Evolutionary conservation across 2,797 vertebrate species (phyloP).

Genomic region (Selene dorsalis): DNA sequence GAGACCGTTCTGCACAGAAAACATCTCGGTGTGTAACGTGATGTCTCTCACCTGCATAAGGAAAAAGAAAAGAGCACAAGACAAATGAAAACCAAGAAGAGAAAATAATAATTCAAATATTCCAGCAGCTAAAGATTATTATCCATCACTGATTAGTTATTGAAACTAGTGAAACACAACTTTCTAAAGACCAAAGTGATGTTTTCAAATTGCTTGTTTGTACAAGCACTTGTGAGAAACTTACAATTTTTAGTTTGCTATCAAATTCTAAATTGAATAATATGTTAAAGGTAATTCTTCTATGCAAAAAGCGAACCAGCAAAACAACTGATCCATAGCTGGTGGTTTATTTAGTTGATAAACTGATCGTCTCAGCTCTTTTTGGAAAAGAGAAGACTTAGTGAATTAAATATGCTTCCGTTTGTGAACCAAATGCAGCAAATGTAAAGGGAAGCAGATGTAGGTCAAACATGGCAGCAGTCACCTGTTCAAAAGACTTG

Average conservation of each 20-base stretch:
- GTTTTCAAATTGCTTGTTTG: neutral
- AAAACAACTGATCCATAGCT: neutral
- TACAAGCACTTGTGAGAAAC: neutral
- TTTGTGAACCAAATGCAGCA: neutral
- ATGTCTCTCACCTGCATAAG: slow-evolving; percentile 91
- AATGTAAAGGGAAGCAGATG: no score
- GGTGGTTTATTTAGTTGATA: neutral
- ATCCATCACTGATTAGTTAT: neutral
- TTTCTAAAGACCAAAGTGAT: neutral
- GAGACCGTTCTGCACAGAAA: slow-evolving; percentile 93
- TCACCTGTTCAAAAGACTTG: slow-evolving; percentile 98
- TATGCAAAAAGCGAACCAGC: neutral
- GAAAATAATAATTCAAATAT: neutral
- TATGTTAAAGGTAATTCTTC: neutral
- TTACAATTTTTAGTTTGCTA: neutral
- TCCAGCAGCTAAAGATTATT: neutral
- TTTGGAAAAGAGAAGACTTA: neutral
- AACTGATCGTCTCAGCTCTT: neutral
- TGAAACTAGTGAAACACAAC: neutral
- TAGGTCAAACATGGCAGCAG: slow-evolving; percentile 16
- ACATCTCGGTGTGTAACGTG: slow-evolving; percentile 88
- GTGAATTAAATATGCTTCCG: neutral
- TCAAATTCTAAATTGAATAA: neutral
- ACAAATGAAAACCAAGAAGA: neutral
- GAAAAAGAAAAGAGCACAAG: neutral